Percentiles rank a stretch among this genome's conserved stretches.
Conservation (phyloP, 2,797 vertebrate species). For the Pseudomugil gertrudae region DNA sequence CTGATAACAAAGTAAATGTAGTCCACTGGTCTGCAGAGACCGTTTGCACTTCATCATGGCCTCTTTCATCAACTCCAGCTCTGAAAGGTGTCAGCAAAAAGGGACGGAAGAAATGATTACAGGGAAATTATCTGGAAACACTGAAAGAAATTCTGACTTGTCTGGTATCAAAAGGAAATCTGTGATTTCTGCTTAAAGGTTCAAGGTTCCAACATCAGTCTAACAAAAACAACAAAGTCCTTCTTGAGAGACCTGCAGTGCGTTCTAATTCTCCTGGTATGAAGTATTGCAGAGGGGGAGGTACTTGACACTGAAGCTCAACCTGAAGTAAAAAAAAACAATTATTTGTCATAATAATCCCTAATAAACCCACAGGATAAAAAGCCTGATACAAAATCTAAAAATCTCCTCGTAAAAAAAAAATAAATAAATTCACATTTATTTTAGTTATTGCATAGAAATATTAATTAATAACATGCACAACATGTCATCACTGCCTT, state of each 20-base stretch:
- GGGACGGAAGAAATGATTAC: conserved; percentile 15
- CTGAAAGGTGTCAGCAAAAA: conserved; percentile 38
- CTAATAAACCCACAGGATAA: not conserved
- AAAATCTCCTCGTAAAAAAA: not conserved
- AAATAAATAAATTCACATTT: not conserved
- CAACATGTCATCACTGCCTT: not conserved
- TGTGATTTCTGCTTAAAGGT: not conserved
- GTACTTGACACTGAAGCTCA: conserved; percentile 1
- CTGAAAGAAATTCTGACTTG: not conserved
- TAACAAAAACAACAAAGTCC: not conserved
- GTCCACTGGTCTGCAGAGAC: conserved; percentile 50
- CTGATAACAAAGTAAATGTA: conserved; percentile 68
- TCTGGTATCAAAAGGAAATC: not conserved
- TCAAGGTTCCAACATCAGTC: not conserved
- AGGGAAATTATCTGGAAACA: conserved; percentile 16
- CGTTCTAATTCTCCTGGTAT: not conserved
- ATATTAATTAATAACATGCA: conserved; percentile 6
- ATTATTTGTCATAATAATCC: not conserved
- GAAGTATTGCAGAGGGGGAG: conserved; percentile 1
- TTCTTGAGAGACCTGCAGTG: not conserved
- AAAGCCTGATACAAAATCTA: too few species aligned
- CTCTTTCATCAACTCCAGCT: conserved; percentile 13
- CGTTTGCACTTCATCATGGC: conserved; percentile 57
- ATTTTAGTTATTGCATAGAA: conserved; percentile 9
- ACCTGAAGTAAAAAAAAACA: conserved; percentile 7